These are phyloP conservation scores for Phasianus colchicus DNA, from an alignment of 2,113 vertebrate genomes.

Conservation along the genomic window DNA sequence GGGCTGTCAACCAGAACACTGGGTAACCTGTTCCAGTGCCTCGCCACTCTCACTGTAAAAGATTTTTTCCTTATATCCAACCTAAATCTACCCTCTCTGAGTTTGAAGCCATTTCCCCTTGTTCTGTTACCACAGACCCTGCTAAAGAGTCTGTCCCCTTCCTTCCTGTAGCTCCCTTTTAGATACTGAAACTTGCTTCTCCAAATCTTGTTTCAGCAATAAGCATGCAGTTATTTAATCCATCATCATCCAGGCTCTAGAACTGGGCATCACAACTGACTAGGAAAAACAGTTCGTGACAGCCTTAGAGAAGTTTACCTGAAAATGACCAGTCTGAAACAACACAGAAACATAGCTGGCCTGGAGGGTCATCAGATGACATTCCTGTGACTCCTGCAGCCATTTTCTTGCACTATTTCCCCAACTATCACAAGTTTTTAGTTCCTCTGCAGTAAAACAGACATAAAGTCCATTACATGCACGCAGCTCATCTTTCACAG, in stretches of 20 bases:
- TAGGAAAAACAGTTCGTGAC: not conserved
- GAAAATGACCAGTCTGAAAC: not conserved
- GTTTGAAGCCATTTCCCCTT: too few relatives aligned
- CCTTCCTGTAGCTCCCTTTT: too few relatives aligned
- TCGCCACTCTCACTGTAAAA: too few relatives aligned
- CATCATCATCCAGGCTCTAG: not conserved
- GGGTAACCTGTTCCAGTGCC: too few relatives aligned
- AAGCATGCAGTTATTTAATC: not conserved
- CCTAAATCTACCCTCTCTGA: too few relatives aligned
- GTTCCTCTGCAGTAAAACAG: not conserved
- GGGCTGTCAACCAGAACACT: too few relatives aligned
- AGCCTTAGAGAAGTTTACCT: not conserved
- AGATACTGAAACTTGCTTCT: not conserved
- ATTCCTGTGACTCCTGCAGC: not conserved
- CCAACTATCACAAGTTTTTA: not conserved
- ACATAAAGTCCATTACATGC: not conserved
- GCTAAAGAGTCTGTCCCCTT: too few relatives aligned
- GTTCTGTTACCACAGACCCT: too few relatives aligned
- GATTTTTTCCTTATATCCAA: too few relatives aligned
- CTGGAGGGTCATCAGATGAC: not conserved
- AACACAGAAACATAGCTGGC: not conserved
- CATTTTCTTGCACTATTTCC: not conserved
- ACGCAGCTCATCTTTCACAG: not conserved
- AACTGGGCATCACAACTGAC: not conserved
- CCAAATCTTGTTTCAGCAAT: not conserved